Base-by-base conservation (phyloP, 2,113 vertebrate species). In the Echinops telfairi region DNA sequence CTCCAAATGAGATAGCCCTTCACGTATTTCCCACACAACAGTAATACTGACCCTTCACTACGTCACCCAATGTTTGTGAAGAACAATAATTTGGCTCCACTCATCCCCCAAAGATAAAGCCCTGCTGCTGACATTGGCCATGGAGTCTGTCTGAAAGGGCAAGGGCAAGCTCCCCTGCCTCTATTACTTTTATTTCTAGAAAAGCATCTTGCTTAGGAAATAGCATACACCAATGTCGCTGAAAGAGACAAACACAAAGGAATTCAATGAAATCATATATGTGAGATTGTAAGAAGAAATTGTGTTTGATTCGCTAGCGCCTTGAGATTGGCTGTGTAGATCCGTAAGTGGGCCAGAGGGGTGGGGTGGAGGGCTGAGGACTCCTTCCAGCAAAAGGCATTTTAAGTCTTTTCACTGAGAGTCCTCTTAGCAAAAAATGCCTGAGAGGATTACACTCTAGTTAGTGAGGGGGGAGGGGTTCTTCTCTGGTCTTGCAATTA, bases 61-160 rank as follows among this genome's bases (percentile, higher is more conserved):
- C 82, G 31, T 47, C n/a, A 57, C 85, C 83, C 29, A 43, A 64
- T 84, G 47, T 94, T 95, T 89, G 36, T 91, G 73, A 91, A 91
- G 33, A 86, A 66, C 29, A 94, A 70, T 4, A 86, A 40, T 27
- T 77, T 92, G 79, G 27, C 16, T 47, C 70, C 57, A 27, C 19
- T 89, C 77, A 22, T 92, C n/a, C 71, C 60, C 76, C 43, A 91
- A 93, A 90, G 75, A 88, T 22, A 66, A 96, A 76, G n/a, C 77
- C 81, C 19, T 7, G 62, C 57, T 90, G 19, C 31, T 68, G 85
- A 47, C 81, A 90, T 3, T 87, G 62, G 68, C 25, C n/a, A 53
- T 22, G 47, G 79, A 62, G 90, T 91, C 71, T 62, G 3, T 94
- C 57, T 87, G 12, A 92, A 83, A 81, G 31, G 60, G 57, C 33